Evolutionary conservation across 1,140 invertebrate genomes (phyloP), one percentile per base, ranked within the genome.

Genomic region (Papilio xuthus): DNA sequence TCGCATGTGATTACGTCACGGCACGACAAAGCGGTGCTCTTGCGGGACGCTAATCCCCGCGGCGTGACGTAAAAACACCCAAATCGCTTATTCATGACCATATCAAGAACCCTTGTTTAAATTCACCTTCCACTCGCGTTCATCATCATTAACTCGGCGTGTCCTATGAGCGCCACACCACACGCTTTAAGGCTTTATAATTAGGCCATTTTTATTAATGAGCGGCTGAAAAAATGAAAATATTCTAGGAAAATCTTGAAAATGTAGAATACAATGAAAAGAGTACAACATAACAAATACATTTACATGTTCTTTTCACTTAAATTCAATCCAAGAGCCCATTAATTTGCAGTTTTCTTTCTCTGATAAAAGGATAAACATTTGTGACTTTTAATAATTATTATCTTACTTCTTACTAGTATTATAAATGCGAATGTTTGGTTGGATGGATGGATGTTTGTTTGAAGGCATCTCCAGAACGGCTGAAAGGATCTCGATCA

Each of bases 11-110:
- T 67, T 67, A 67, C 60, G 60, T 67, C 60, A 67, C 60, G 26
- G 13, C 60, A 60, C 13, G 60, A 67, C 60, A 67, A 67, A 67
- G 26, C 26, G 60, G 23, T 67, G 9, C 60, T 13, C 23, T 2
- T 1, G 12, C 60, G 26, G 60, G 23, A 28, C 60, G 13, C 13
- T 67, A 28, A 67, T 67, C 60, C 60, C 26, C 56, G 53, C n/a
- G 56, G 12, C 6, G 26, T 13, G 60, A 26, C 60, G 60, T 28
- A 67, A 67, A 67, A 67, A 67, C 12, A 20, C 20, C 60, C 23
- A 67, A 67, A 67, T 67, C 26, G 60, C 60, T 67, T 67, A 67
- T 67, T 67, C 60, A 67, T 67, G 60, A 67, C 60, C 60, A 67
- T 67, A 67, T 67, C 60, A 67, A 28, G 60, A 28, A 67, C 60